Evolutionary conservation across 2,113 vertebrate species (phyloP), one percentile per base, ranked within the genome.

Genomic region (Buteo buteo): DNA sequence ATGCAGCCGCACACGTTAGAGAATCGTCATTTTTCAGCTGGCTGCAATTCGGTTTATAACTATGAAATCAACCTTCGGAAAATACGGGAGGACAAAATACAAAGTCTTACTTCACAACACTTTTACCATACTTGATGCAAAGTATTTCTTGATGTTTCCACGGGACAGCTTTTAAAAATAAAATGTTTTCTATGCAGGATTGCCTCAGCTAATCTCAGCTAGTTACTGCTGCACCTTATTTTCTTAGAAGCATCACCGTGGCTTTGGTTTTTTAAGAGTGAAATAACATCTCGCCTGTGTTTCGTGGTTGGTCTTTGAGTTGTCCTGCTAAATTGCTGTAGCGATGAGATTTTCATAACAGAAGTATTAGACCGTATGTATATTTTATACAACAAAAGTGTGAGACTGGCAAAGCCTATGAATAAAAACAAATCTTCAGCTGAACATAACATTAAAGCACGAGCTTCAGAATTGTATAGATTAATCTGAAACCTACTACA

Each of bases 181-280:
- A 10, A 18, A 11, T 0, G 2, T 16, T 36, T 70, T 52, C 28
- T 21, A 0, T 6, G 25, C 16, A 2, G 45, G 22, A 28, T 34
- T 32, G 31, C 18, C 24, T 55, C n/a, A 1, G 8, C 18, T 61
- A 0, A 10, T 40, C 44, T 47, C 32, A 34, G 18, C 42, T 38
- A 3, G 3, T 22, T 20, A 2, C 34, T 44, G 32, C 34, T 70
- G 20, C 29, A 0, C 26, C 34, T 28, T 9, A 3, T 16, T 73
- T 52, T 47, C 71, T 61, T 50, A 19, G 38, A 47, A 49, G 38
- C 55, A 15, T 18, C 59, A 1, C 12, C 1, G 3, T 16, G 58
- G 17, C 19, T 67, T 71, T 55, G 17, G 7, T 34, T 55, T 61
- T 82, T 55, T n/a, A 54, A 58, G 29, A 59, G 25, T 26, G 26